Base-by-base conservation (phyloP, 2,797 vertebrate species). In the Bovichtus diacanthus region DNA sequence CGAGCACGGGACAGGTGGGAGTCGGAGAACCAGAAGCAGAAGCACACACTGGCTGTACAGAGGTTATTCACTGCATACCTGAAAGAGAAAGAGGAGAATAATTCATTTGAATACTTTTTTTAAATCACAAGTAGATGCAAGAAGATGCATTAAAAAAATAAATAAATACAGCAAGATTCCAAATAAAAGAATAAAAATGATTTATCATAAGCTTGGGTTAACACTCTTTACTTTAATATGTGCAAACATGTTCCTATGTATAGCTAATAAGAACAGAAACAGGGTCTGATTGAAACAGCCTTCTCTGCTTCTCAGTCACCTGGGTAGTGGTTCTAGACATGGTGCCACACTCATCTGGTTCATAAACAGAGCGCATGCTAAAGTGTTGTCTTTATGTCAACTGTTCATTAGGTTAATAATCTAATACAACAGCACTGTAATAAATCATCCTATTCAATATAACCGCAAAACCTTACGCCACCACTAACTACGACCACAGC, bases 61-160 rank as follows among this genome's bases (percentile, higher is more conserved):
- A 56, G 18, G 39, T 60, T 61, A 39, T 50, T 81, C 47, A 84
- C 50, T 53, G 61, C 80, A 79, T 74, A 69, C 73, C 91, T 94
- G 56, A 70, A 66, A 69, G 44, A 72, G 34, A 80, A 5, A 78
- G 41, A 54, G 11, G 41, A 51, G 15, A 23, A 0, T 61, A 43
- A 11, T 23, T 31, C 0, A 31, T 55, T 27, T 55, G 1, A 2
- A 65, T 29, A 1, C 0, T 3, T 34, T 63, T 60, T 50, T 29
- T 11, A 62, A 31, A 15, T 29, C n/a, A 53, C 3, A n/a, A 53
- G 2, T 25, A 5, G 4, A 58, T 19, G 4, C 5, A 46, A 51
- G 58, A 53, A 56, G 1, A 34, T 21, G 5, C 12, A 67, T 10
- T 1, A 11, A 41, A 23, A n/a, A n/a, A 1, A 11, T 41, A 23